Percentiles rank a stretch among this genome's conserved stretches.
Conservation (phyloP, 1,140 invertebrate genomes). For the Stenopsyche tienmushanensis region DNA sequence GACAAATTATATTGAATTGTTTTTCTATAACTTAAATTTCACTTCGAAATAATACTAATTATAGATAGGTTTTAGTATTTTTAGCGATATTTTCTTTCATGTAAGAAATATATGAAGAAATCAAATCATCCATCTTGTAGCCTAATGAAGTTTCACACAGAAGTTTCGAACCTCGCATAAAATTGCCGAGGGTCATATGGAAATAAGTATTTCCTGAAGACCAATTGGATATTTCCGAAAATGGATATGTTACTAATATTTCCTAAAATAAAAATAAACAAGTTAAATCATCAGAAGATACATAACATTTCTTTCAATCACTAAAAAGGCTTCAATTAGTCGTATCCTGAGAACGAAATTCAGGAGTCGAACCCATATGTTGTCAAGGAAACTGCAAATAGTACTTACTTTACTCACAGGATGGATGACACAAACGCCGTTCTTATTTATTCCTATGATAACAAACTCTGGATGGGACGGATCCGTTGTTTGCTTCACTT, state of each 20-base stretch:
- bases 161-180: constrained; percentile 82
- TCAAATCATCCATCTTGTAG: constrained; percentile 96
- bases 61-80: too few species aligned
- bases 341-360: not conserved
- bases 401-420: constrained; percentile 74
- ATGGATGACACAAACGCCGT: constrained; percentile 87
- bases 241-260: constrained; percentile 79
- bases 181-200: constrained; percentile 90
- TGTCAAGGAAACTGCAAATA: too few species aligned
- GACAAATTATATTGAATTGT: too few species aligned
- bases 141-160: constrained; percentile 90
- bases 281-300: not conserved
- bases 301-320: constrained; percentile 10
- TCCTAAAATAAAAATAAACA: constrained; percentile 59
- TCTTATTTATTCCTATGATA: constrained; percentile 87
- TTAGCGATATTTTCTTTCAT: constrained; percentile 43
- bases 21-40: too few species aligned
- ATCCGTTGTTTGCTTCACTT: constrained; percentile 88
- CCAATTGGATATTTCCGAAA: constrained; percentile 89
- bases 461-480: constrained; percentile 81
- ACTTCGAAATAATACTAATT: too few species aligned
- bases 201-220: constrained; percentile 93
- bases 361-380: too few species aligned
- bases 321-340: not conserved
- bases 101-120: constrained; percentile 81